A percentile compares a stretch with the other conserved stretches of the same genome.
Evolutionary conservation across 1,140 invertebrate genomes (phyloP).

Genomic region (Diplogasteroides magnus): DNA sequence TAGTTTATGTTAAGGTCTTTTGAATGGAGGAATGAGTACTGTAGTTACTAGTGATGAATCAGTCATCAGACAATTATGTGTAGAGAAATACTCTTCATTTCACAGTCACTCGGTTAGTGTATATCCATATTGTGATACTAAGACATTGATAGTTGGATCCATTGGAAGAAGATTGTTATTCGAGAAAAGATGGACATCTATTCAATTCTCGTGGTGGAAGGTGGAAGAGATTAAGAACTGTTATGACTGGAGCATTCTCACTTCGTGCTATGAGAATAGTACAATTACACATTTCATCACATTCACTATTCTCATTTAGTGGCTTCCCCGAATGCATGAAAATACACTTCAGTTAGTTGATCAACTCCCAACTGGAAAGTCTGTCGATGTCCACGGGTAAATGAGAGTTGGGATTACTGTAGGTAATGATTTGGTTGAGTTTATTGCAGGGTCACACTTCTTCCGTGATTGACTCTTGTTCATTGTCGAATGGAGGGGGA

Average conservation of each 20-base stretch:
- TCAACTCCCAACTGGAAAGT: background rate
- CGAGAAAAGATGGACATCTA: background rate
- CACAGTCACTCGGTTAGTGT: background rate
- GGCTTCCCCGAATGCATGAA: background rate
- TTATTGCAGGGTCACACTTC: background rate
- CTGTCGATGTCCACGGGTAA: background rate
- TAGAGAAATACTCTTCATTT: background rate
- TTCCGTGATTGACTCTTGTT: background rate
- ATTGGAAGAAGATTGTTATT: background rate
- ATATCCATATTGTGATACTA: no score
- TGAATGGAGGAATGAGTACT: background rate
- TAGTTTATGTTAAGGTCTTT: background rate
- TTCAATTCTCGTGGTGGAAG: background rate
- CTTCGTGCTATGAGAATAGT: background rate
- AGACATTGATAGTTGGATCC: background rate
- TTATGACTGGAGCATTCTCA: background rate
- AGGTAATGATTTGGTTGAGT: background rate
- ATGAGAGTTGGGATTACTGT: background rate
- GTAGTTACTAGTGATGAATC: background rate
- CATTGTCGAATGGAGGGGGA: background rate
- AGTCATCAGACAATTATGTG: background rate
- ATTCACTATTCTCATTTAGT: background rate
- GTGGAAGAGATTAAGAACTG: background rate
- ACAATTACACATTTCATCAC: background rate
- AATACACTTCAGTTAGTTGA: background rate